phyloP scores from a whole-genome alignment of 2,797 vertebrate species.

The Bucorvus abyssinicus region DNA sequence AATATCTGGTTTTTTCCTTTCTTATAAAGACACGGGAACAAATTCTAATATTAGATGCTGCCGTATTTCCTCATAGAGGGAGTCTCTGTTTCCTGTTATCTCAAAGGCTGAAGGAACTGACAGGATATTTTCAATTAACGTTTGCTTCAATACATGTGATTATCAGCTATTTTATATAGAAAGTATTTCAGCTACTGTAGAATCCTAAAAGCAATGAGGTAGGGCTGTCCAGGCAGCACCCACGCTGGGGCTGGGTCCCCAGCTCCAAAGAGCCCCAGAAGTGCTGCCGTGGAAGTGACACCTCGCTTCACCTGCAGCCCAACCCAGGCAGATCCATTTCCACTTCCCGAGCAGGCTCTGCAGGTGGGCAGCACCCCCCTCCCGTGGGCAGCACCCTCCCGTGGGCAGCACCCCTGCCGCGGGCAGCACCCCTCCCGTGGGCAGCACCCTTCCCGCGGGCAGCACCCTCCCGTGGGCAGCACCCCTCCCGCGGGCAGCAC shows the following conservation, averaged over 20 bases:
- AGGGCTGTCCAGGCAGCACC: not conserved
- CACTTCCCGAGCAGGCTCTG: not conserved
- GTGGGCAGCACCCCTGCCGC: too few species aligned
- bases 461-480: too few species aligned
- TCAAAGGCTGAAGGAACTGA: not conserved
- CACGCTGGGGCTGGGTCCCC: not conserved
- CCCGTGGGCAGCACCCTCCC: too few species aligned
- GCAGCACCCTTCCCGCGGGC: too few species aligned
- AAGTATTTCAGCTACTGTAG: not conserved
- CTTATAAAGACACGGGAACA: not conserved
- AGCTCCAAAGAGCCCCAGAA: not conserved
- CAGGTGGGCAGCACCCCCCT: not conserved
- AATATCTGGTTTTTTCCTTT: not conserved
- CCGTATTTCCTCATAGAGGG: not conserved
- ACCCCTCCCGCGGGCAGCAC: too few species aligned
- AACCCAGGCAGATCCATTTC: accelerated
- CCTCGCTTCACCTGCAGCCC: too few species aligned
- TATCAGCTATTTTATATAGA: not conserved
- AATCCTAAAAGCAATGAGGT: not conserved
- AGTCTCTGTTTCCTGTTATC: not conserved
- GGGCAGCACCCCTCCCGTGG: too few species aligned
- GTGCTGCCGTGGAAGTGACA: accelerated
- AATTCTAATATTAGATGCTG: not conserved
- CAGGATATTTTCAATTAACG: not conserved
- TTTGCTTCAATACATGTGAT: not conserved